These are phyloP conservation scores for Ceyx melanurus DNA, from an alignment of 2,113 vertebrate genomes.

Conservation along the genomic window DNA sequence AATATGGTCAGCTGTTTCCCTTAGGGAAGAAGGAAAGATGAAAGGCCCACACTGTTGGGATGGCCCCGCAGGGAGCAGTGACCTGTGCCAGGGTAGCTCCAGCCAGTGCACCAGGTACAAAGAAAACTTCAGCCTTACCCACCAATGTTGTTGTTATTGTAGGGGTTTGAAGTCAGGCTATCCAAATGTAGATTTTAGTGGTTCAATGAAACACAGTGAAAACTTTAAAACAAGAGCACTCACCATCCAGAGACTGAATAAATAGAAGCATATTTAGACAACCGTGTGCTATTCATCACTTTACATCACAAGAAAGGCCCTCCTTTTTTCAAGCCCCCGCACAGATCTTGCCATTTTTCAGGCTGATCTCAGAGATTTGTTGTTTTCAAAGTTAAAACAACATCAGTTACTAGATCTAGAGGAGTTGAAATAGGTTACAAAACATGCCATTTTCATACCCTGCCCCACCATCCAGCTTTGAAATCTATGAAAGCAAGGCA, in stretches of 20 bases:
- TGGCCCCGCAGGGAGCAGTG: neutral
- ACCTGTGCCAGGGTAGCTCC: neutral
- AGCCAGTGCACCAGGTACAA: neutral
- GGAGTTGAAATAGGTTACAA: neutral
- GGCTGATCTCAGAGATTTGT: conserved; percentile 28
- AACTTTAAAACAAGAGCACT: conserved; percentile 18
- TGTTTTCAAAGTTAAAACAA: conserved; percentile 55
- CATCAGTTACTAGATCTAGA: neutral
- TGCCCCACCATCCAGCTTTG: neutral
- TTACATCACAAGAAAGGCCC: neutral
- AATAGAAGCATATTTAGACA: conserved; percentile 60
- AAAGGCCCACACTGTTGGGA: neutral
- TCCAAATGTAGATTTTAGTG: neutral
- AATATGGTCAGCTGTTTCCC: neutral
- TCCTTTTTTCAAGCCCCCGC: conserved; percentile 7
- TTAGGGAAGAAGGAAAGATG: conserved; percentile 8
- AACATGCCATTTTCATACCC: neutral
- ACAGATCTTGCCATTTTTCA: conserved; percentile 23
- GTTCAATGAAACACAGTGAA: conserved; percentile 3
- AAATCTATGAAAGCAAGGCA: conserved; percentile 1
- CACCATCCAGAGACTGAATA: conserved; percentile 19
- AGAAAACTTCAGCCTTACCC: neutral
- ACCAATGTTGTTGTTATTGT: neutral
- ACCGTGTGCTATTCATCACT: conserved; percentile 34
- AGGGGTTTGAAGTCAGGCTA: neutral